Evolutionary conservation across 2,888 invertebrate genomes (phyloP), one percentile per base, ranked within the genome.

Genomic region (Megaustenia siamemsis): DNA sequence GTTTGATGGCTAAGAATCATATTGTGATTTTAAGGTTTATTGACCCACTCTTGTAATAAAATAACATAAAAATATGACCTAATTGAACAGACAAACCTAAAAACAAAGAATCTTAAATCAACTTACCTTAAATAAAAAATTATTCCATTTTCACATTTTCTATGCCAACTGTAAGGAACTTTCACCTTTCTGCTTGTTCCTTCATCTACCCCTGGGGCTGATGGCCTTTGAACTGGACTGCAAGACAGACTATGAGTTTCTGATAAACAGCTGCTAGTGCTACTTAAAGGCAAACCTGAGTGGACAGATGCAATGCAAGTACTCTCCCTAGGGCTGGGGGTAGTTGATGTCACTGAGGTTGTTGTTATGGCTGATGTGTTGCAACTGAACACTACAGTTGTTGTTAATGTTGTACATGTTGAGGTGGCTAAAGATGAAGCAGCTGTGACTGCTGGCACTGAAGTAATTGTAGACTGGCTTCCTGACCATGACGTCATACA

Each of bases 131-230:
- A 96, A 94, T 97, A 97, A 92, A 96, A 95, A 94, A 97, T 95
- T 94, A 95, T 95, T 90, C 96, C 96, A 94, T 96, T 96, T 93
- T 95, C 96, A 90, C 96, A 95, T 90, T 96, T 95, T 93, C 97
- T 95, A 94, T 96, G 96, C 97, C 97, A 97, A 88, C 97, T 97
- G 91, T 95, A 96, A 89, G 97, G 97, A 92, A 96, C 96, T 90
- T 95, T 92, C 86, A 95, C 94, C 6, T 80, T 63, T 63, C 38
- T 71, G 15, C 43, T 45, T n/a, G 66, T 56, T 18, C 28, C 28
- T 18, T 10, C 38, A 15, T 28, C 43, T 40, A 28, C 49, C 21
- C 43, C 35, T 28, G 45, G 24, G 1, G 21, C 35, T 45, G 40
- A 45, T 0, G 38, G 49, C 56, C 73, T 79, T 49, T 15, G 60